A percentile compares a stretch with the other conserved stretches of the same genome.
These are phyloP conservation scores for Notocelia uddmanniana DNA, from an alignment of 2,888 invertebrate genomes.

Conservation along the genomic window DNA sequence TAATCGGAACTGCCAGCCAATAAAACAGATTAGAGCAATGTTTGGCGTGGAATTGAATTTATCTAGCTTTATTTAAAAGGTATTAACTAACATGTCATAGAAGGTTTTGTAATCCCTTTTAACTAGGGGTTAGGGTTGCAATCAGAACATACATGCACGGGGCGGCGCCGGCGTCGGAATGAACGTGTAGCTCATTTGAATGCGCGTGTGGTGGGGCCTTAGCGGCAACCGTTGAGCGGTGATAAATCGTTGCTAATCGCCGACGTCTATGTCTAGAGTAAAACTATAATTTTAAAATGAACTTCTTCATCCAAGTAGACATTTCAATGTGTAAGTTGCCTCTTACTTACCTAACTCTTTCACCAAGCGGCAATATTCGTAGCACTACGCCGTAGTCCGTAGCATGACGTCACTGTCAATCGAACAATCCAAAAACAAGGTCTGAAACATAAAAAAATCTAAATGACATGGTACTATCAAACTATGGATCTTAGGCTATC, in stretches of 20 bases:
- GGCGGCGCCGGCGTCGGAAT: slow-evolving; percentile 46
- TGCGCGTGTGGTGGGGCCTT: slow-evolving; percentile 7
- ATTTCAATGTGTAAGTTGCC: too few species aligned
- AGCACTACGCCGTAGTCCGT: too few species aligned
- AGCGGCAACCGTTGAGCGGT: neutral
- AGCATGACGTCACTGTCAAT: too few species aligned
- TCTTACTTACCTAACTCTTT: too few species aligned
- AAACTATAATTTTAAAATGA: too few species aligned
- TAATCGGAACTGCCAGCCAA: slow-evolving; percentile 13
- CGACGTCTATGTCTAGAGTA: neutral
- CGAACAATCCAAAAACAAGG: too few species aligned
- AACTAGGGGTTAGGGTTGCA: slow-evolving; percentile 46
- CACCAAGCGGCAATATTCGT: too few species aligned
- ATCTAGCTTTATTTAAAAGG: neutral
- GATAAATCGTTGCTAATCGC: neutral
- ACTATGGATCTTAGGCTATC: too few species aligned
- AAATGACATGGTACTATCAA: too few species aligned
- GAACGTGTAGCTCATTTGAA: slow-evolving; percentile 31
- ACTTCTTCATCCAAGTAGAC: too few species aligned
- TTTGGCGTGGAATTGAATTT: slow-evolving; percentile 18
- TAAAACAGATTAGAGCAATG: slow-evolving; percentile 25
- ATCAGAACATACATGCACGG: slow-evolving; percentile 52
- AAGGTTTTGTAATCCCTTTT: neutral
- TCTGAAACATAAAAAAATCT: too few species aligned
- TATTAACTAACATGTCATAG: neutral